Evolutionary conservation across 2,888 invertebrate species (phyloP).

Genomic region (Sipunculus nudus): DNA sequence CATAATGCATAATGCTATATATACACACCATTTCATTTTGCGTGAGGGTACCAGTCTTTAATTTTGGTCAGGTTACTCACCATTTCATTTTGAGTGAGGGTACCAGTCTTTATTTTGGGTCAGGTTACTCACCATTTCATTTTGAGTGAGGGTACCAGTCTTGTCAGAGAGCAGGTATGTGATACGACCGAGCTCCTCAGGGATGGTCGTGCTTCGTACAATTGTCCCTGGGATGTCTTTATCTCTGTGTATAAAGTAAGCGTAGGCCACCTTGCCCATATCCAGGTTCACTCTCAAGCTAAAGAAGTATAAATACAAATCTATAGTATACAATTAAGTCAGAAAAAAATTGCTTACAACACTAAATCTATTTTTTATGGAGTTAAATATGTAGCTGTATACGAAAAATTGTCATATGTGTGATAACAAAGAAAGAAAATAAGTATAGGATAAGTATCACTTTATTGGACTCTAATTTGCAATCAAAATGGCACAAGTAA

Average conservation of each 20-base stretch:
- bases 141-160: constrained; percentile 97
- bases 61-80: constrained; percentile 55
- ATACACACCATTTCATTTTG: constrained; percentile 92
- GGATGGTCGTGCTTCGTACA: constrained; percentile 96
- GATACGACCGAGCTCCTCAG: constrained; percentile 96
- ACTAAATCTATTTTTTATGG: too few relatives aligned
- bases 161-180: constrained; percentile 97
- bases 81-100: constrained; percentile 98
- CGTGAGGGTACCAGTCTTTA: constrained; percentile 95
- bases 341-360: too few relatives aligned
- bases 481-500: too few relatives aligned
- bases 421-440: too few relatives aligned
- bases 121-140: constrained; percentile 81
- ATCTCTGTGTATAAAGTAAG: constrained; percentile 95
- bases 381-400: too few relatives aligned
- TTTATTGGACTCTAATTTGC: too few relatives aligned
- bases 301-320: constrained; percentile 42
- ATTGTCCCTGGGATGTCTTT: constrained; percentile 92
- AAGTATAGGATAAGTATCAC: too few relatives aligned
- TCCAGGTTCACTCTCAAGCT: constrained; percentile 97
- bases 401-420: too few relatives aligned
- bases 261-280: constrained; percentile 98
- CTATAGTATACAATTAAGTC: constrained; percentile 3
- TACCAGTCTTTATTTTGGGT: constrained; percentile 82
- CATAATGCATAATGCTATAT: too few relatives aligned